A percentile compares a stretch with the other conserved stretches of the same genome.
These are phyloP conservation scores for Neodiprion pinetum DNA, from an alignment of 1,140 invertebrate species.

Conservation along the genomic window DNA sequence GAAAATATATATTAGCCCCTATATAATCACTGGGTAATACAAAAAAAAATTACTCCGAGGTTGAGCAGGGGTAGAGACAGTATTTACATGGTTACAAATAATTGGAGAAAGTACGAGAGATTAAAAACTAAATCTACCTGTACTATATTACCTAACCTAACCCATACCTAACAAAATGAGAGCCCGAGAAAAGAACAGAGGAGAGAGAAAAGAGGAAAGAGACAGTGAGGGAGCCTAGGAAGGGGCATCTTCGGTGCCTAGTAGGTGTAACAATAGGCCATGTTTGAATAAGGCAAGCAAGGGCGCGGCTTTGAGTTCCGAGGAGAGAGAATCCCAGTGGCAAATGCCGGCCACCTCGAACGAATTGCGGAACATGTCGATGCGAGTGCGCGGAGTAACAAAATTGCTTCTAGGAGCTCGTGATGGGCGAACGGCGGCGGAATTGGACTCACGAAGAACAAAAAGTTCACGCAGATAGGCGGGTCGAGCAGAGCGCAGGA, in stretches of 20 bases:
- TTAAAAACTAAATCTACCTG: too few species aligned
- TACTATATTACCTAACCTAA: too few species aligned
- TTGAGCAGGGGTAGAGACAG: too few species aligned
- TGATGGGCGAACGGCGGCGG: background rate
- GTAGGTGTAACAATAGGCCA: background rate
- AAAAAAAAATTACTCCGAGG: too few species aligned
- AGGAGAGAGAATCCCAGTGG: background rate
- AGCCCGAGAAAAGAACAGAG: background rate
- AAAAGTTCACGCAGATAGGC: background rate
- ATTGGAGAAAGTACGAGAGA: too few species aligned
- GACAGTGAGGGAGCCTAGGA: background rate
- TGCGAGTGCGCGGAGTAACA: background rate
- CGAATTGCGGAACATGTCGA: background rate
- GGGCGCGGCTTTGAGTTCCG: background rate
- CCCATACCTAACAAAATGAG: too few species aligned
- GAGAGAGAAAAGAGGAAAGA: background rate
- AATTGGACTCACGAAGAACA: background rate
- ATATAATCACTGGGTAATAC: too few species aligned
- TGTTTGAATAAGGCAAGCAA: background rate
- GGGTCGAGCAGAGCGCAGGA: background rate
- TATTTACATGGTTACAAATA: too few species aligned
- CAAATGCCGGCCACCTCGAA: background rate
- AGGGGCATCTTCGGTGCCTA: background rate
- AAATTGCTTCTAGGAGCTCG: background rate
- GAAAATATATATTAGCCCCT: too few species aligned